Evolutionary conservation across 2,113 vertebrate species (phyloP), one percentile per base, ranked within the genome.

Genomic region (Trichechus manatus): DNA sequence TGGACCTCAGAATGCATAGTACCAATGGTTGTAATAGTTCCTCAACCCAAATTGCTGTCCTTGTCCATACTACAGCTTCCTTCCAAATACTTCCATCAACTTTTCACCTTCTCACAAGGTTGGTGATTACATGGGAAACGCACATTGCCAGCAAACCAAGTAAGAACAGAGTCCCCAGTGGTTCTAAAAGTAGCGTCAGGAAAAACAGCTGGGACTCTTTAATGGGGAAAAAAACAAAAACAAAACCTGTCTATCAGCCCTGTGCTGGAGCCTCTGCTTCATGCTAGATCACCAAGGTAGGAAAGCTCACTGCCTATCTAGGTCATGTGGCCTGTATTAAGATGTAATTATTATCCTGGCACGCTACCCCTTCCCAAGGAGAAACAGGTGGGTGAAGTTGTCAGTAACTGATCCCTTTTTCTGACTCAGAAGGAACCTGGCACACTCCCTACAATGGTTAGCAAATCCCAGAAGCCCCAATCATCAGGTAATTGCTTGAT

Each of bases 381-480:
- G 83, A 94, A 96, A 85, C 87, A 96, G 42, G 93, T 93, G 74
- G 93, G 82, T 93, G 53, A 23, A 9, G 63, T n/a, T 90, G 96
- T 90, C 74, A 95, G 88, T 89, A 91, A 95, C 1, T 9, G 56
- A 80, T 47, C 47, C 39, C 64, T 86, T 86, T 83, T 66, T 91
- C 83, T 89, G 79, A 91, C 87, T 94, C 93, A 68, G 70, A 90
- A 88, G 93, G 86, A 95, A 75, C 63, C 82, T 97, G 93, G 63
- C 91, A 95, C 80, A n/a, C 31, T 78, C 78, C 68, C 39, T 39
- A 83, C n/a, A 79, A 75, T 13, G 31, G 50, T 53, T 93, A 53
- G 93, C 79, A 92, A 96, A 95, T 95, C 95, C 68, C 88, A 91
- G 82, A 74, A 87, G 87, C n/a, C 80, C 93, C 44, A 87, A 0